Evolutionary conservation across 1,140 invertebrate species (phyloP).

Genomic region (Gonioctena quinquepunctata): DNA sequence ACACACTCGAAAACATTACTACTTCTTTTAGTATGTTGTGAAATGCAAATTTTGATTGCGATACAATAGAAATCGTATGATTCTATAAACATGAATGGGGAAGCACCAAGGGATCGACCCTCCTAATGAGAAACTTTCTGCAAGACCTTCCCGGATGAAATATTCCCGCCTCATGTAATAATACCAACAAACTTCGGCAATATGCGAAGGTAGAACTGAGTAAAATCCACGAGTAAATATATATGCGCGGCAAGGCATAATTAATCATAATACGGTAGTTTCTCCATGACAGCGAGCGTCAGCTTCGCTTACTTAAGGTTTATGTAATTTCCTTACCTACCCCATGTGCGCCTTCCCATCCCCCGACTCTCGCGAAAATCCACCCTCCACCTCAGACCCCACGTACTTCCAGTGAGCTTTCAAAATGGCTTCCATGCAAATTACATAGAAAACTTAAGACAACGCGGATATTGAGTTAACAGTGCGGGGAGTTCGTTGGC

Average conservation of each 20-base stretch:
- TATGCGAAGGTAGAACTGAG: conserved; percentile 16
- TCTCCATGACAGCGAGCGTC: conserved; percentile 45
- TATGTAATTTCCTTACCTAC: conserved; percentile 51
- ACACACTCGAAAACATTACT: no score
- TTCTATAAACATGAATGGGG: no score
- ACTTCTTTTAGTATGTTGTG: no score
- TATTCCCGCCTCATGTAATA: conserved; percentile 10
- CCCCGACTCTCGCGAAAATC: conserved; percentile 12
- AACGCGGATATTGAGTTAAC: conserved; percentile 53
- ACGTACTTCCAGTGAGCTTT: conserved; percentile 43
- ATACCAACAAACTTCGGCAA: conserved; percentile 12
- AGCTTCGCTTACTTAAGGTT: conserved; percentile 50
- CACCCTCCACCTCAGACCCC: conserved; percentile 26
- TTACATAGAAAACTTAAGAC: conserved; percentile 53
- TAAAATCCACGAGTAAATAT: conserved; percentile 21
- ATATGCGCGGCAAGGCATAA: conserved; percentile 34
- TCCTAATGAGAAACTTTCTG: no score
- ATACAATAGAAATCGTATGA: no score
- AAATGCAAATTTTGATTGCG: no score
- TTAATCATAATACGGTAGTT: conserved; percentile 50
- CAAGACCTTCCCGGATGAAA: neutral
- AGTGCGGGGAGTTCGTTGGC: conserved; percentile 32
- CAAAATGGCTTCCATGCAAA: conserved; percentile 53
- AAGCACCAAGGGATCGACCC: no score
- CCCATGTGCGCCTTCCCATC: conserved; percentile 29